Base-by-base conservation (phyloP, 2,888 invertebrate genomes). In the Phortica okadai region DNA sequence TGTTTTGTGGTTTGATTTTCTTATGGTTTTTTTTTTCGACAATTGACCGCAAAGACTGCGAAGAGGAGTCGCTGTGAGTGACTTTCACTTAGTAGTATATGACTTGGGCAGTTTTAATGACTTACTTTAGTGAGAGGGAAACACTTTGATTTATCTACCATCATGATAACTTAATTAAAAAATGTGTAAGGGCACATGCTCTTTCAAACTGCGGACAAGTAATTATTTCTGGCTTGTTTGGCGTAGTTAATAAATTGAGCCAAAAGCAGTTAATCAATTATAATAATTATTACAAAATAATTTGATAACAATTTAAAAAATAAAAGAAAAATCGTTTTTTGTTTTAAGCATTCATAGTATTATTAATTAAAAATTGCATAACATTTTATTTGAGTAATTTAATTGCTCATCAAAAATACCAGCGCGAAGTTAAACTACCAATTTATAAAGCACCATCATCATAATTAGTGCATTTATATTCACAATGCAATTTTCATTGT, bases 381-480 rank as follows among this genome's bases (percentile, higher is more conserved):
- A 50, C 50, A 3, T 11, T 50, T 50, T 8, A 14, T 50, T 50
- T 50, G 14, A 6, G 50, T 14, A 50, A 50, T 50, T 11, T 2
- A 50, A 50, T 50, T 50, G 8, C 8, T 11, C 50, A 50, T 50
- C 50, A 59, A 59, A 59, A 59, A 59, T 59, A 16, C 59, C 59
- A 6, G 8, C 59, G n/a, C 59, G n/a, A 59, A 7, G 10, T n/a
- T 59, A n/a, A 59, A 59, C 14, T 50, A 6, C 59, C 59, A 21
- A 59, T 59, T 59, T n/a, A n/a, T n/a, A 8, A 6, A 16, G 7
- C 21, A 16, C n/a, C n/a, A 66, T 41, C 14, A 41, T 72, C 54
- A 50, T 85, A 85, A 85, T 84, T 79, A 74, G 76, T 82, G 83
- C 80, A 79, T 86, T 85, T 86, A 77, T 85, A 85, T 85, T 84